Evolutionary conservation across 2,888 invertebrate genomes (phyloP).

Genomic region (Euphydryas editha): DNA sequence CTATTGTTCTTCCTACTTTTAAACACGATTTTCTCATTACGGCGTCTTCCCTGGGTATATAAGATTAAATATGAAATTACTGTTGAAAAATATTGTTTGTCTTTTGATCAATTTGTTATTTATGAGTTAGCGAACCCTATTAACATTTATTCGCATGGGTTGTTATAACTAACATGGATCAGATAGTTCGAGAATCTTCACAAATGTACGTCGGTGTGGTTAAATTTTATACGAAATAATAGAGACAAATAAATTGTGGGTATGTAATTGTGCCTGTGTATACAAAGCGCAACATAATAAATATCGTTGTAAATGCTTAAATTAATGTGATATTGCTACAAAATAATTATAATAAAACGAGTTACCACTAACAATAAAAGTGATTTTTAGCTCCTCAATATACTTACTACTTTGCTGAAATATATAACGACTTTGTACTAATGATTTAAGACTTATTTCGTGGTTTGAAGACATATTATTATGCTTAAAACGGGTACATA

Average conservation of each 20-base stretch:
- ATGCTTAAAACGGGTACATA: no score
- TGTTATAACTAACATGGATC: neutral
- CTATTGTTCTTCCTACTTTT: conserved; percentile 55
- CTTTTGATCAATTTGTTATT: neutral
- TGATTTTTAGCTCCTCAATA: neutral
- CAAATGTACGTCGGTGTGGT: conserved; percentile 15
- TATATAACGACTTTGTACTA: conserved; percentile 10
- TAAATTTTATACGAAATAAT: conserved; percentile 15
- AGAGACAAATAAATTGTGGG: conserved; percentile 23
- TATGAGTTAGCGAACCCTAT: neutral
- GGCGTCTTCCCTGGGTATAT: conserved; percentile 17
- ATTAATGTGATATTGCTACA: conserved; percentile 37
- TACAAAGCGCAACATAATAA: conserved; percentile 39
- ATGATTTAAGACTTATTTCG: no score
- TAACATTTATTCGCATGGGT: neutral
- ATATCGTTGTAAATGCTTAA: conserved; percentile 49
- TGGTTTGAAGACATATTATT: no score
- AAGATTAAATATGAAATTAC: conserved; percentile 21
- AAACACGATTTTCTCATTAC: conserved; percentile 41
- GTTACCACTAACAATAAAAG: neutral
- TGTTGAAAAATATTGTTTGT: conserved; percentile 21
- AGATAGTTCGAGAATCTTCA: neutral
- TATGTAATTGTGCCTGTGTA: conserved; percentile 25
- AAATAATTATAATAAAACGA: conserved; percentile 24
- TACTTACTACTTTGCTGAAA: conserved; percentile 7